phyloP scores from a whole-genome alignment of 1,140 invertebrate species.

The Holcopasites calliopsidis region DNA sequence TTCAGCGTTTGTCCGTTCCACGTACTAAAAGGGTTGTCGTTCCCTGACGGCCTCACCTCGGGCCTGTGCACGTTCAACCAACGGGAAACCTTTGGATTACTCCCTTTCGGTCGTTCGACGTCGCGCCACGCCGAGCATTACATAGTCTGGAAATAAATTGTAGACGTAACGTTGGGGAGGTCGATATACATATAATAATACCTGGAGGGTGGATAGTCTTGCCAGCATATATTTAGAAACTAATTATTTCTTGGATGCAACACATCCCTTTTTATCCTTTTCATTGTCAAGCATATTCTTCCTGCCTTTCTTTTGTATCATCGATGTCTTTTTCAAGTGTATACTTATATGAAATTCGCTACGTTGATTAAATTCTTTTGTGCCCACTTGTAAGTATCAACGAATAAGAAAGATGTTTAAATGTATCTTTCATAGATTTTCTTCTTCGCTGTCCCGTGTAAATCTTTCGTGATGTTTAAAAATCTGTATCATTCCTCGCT shows the following conservation, averaged over 20 bases:
- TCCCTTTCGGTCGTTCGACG: neutral
- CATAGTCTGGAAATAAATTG: neutral
- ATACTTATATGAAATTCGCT: no score
- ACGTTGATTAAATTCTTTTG: no score
- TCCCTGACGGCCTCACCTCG: neutral
- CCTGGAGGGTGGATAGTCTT: neutral
- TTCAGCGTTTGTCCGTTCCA: slow-evolving; percentile 37
- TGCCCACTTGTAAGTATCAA: no score
- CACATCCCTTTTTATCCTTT: no score
- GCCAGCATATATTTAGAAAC: neutral
- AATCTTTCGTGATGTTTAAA: no score
- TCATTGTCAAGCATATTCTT: no score
- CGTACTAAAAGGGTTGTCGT: slow-evolving; percentile 27
- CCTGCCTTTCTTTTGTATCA: no score
- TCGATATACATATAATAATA: neutral
- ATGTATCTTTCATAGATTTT: no score
- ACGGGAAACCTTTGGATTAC: slow-evolving; percentile 14
- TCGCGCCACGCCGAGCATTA: neutral
- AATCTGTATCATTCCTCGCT: no score
- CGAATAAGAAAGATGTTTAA: no score
- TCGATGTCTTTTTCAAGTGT: no score
- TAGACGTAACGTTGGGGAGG: neutral
- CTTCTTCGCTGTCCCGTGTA: no score
- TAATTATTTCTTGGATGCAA: neutral
- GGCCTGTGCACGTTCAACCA: neutral